Evolutionary conservation across 1,140 invertebrate species (phyloP), one percentile per base, ranked within the genome.

Genomic region (Drosophila malerkotliana): DNA sequence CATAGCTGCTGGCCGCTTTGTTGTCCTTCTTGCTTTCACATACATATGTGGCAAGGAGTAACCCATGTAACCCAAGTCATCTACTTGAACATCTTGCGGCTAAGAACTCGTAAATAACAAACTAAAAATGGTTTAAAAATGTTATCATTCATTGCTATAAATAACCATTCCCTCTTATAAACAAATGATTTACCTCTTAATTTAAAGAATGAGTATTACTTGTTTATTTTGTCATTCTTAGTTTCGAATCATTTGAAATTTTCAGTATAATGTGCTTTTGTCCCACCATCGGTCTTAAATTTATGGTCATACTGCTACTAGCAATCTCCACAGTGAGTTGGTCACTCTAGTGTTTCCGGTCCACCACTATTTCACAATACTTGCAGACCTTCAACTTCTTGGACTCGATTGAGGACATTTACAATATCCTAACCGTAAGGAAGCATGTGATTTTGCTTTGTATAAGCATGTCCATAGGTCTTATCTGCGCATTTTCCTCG

Each of bases 1-100:
- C 69, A 84, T 84, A 77, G 73, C 74, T 82, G 66, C 55, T 82
- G 74, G 73, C 54, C 44, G 54, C 52, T 71, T 62, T 77, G 72
- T 54, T 28, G 48, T 47, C 53, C 58, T 32, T 49, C 41, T 32
- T 64, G 56, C 24, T 57, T 34, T 58, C 66, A 51, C 73, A 81
- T 73, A 85, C 73, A 81, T 68, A 85, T 85, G 71, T 85, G 60
- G 39, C 64, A 24, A 21, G 47, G 47, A 28, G 9, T n/a, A 12
- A 37, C 34, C 9, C 34, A 4, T 37, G 34, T 37, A n/a, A 10
- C 34, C 49, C 49, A 28, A 14, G 14, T 14, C 28, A 51, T 61
- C 60, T 57, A 87, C 73, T 87, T 72, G 37, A 57, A 58, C 66
- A 82, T 75, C 64, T 78, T 78, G 67, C 61, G 73, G 77, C 55